Evolutionary conservation across 2,888 invertebrate genomes (phyloP).

Genomic region (Drosophila prolongata): DNA sequence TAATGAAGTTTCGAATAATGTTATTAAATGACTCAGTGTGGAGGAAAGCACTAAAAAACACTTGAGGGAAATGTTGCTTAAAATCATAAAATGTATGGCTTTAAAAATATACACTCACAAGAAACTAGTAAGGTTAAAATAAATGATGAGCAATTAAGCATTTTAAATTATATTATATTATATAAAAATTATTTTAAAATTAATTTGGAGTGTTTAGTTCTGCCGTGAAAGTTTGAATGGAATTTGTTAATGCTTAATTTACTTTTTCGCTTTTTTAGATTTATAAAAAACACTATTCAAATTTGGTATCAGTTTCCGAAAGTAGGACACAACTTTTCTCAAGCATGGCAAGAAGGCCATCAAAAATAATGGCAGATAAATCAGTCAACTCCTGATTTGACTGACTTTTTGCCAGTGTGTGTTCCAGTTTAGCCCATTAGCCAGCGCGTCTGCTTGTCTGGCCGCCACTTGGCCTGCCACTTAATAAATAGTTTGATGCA

Average conservation of each 20-base stretch:
- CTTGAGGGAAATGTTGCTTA: background rate
- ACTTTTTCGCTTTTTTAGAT: too few species aligned
- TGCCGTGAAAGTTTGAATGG: too few species aligned
- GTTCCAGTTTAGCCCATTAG: constrained; percentile 59
- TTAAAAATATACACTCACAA: background rate
- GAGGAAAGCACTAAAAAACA: too few species aligned
- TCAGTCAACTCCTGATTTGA: background rate
- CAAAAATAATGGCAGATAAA: background rate
- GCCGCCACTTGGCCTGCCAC: constrained; percentile 59
- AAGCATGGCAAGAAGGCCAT: background rate
- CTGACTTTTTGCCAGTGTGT: background rate
- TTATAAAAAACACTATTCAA: too few species aligned
- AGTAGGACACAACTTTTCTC: too few species aligned
- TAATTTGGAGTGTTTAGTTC: too few species aligned
- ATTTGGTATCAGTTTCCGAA: too few species aligned
- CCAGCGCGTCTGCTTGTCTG: constrained; percentile 62
- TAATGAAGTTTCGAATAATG: background rate
- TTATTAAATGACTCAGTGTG: background rate
- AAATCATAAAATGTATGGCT: background rate
- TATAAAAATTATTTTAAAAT: too few species aligned
- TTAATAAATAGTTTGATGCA: constrained; percentile 76
- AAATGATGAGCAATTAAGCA: background rate
- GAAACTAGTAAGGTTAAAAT: background rate
- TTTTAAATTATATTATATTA: background rate
- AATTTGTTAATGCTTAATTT: too few species aligned